Percentiles rank a stretch among this genome's conserved stretches.
These are phyloP conservation scores for Cuniculus paca DNA, from an alignment of 2,797 vertebrate genomes.

Conservation along the genomic window DNA sequence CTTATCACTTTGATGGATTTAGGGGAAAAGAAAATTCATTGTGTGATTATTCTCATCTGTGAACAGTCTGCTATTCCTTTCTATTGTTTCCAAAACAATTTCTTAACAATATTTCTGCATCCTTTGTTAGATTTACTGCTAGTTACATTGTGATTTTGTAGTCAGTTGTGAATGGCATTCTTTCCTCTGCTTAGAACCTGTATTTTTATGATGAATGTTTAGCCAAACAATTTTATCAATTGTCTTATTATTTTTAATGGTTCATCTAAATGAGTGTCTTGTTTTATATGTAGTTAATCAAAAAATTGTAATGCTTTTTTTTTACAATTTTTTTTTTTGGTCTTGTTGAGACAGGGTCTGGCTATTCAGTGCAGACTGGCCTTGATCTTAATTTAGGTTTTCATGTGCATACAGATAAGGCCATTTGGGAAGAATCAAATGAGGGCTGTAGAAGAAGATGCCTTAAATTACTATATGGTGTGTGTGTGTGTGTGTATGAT, in stretches of 20 bases:
- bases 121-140: slow-evolving; percentile 3
- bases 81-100: neutral
- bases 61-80: neutral
- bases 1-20: neutral
- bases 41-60: neutral
- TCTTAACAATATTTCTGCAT: neutral
- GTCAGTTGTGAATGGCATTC: neutral
- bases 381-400: too few relatives aligned
- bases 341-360: too few relatives aligned
- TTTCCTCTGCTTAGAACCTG: neutral
- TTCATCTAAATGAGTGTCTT: neutral
- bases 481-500: neutral
- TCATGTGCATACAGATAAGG: neutral
- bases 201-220: neutral
- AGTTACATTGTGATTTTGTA: neutral
- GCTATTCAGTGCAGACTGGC: too few relatives aligned
- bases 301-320: neutral
- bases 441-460: neutral
- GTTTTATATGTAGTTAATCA: neutral
- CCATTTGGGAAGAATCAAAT: neutral
- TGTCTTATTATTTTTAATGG: neutral
- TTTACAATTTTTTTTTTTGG: too few relatives aligned
- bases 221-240: neutral
- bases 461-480: neutral
- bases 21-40: neutral